Conservation (phyloP, 2,888 invertebrate genomes). For the Fragum whitleyi region DNA sequence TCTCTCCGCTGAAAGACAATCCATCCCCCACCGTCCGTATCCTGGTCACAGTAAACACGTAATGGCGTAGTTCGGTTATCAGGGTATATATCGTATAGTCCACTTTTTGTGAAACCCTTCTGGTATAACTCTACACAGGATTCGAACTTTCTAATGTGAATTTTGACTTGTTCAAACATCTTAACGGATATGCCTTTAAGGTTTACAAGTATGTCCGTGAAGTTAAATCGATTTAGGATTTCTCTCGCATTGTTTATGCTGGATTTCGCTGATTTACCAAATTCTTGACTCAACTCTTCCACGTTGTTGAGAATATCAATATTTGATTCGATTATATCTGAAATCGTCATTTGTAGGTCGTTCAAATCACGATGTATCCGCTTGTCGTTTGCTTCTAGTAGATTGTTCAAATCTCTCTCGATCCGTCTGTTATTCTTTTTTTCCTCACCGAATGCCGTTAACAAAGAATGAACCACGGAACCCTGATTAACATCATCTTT, state of each 20-base stretch:
- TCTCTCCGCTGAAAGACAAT: conserved; percentile 56
- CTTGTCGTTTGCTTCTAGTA: background rate
- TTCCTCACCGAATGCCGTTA: background rate
- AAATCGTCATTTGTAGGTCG: background rate
- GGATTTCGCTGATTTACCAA: background rate
- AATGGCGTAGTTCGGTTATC: conserved; percentile 35
- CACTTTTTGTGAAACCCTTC: conserved; percentile 4
- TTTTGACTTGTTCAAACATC: background rate
- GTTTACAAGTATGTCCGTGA: background rate
- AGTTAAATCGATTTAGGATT: background rate
- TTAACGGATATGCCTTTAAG: background rate
- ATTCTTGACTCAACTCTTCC: background rate
- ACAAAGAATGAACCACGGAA: background rate
- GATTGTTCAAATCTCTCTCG: background rate
- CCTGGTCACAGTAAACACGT: conserved; percentile 43
- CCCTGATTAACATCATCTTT: background rate
- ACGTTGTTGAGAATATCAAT: background rate
- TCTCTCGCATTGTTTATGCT: background rate
- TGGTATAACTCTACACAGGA: background rate
- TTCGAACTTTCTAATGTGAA: background rate
- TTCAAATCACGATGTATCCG: background rate
- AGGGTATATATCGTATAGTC: conserved; percentile 37
- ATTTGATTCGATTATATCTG: background rate
- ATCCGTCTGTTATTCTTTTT: background rate
- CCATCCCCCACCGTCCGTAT: conserved; percentile 64